Evolutionary conservation across 2,888 invertebrate species (phyloP).

Genomic region (Halictus ligatus): DNA sequence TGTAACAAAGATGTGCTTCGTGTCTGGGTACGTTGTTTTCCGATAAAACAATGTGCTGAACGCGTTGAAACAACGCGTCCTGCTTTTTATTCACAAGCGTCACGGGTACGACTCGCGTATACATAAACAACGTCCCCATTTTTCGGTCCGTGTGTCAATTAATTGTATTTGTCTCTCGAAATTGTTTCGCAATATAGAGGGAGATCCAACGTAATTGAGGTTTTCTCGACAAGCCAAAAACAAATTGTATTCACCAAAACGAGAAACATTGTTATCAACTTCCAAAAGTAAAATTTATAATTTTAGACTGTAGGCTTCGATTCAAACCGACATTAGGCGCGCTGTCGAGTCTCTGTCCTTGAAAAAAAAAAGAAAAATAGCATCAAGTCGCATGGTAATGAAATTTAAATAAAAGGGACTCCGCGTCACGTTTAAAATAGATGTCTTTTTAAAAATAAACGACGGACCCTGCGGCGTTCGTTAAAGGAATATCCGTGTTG

Average conservation of each 20-base stretch:
- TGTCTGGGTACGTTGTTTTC: conserved; percentile 18
- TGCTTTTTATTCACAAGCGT: conserved; percentile 63
- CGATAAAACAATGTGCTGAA: conserved; percentile 53
- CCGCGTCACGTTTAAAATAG: conserved; percentile 39
- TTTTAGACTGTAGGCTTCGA: not conserved
- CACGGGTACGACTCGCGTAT: conserved; percentile 24
- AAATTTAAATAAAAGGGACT: conserved; percentile 51
- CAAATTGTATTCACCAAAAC: not conserved
- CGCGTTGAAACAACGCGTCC: conserved; percentile 28
- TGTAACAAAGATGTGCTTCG: conserved; percentile 10
- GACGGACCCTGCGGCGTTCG: conserved; percentile 20
- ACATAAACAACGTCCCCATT: conserved; percentile 58
- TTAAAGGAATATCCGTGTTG: conserved; percentile 58
- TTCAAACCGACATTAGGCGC: too few species aligned
- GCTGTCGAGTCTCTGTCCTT: not conserved
- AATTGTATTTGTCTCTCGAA: not conserved
- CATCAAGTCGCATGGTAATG: conserved; percentile 30
- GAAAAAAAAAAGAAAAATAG: not conserved
- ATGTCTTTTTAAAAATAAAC: conserved; percentile 51
- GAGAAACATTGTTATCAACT: not conserved
- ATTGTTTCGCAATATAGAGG: not conserved
- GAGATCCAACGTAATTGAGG: too few species aligned
- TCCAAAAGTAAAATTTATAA: not conserved
- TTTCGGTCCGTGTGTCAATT: conserved; percentile 14
- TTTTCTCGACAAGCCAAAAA: not conserved